A percentile compares a stretch with the other conserved stretches of the same genome.
Conservation (phyloP, 2,113 vertebrate species). For the Felis chaus region DNA sequence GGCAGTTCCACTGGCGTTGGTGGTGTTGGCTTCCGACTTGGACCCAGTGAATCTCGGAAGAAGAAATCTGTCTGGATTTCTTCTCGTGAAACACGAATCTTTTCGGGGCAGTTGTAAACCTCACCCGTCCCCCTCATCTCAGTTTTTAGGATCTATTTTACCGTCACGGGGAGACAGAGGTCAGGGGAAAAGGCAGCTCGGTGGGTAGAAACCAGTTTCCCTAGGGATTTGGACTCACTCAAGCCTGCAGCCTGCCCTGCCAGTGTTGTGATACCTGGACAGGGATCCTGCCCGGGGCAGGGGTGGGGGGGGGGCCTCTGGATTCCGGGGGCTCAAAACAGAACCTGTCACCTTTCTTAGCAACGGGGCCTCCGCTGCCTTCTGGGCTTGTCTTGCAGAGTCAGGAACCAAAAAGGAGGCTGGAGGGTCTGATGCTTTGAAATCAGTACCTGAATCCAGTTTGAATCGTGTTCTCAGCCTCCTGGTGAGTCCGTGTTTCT, state of each 20-base stretch:
- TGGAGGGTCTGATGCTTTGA: not conserved
- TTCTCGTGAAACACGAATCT: not conserved
- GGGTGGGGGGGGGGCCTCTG: rapidly evolving
- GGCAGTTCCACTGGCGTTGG: not conserved
- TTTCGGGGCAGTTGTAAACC: not conserved
- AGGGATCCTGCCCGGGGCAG: rapidly evolving
- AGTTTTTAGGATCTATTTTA: not conserved
- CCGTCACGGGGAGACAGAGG: not conserved
- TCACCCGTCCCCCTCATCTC: not conserved
- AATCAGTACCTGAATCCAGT: not conserved
- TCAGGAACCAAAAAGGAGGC: not conserved
- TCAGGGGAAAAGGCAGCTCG: not conserved
- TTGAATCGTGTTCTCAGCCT: not conserved
- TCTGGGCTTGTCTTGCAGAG: not conserved
- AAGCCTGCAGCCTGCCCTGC: not conserved
- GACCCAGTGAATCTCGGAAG: not conserved
- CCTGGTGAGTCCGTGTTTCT: not conserved
- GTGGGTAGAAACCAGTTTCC: not conserved
- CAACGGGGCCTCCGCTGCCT: not conserved
- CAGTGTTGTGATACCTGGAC: rapidly evolving
- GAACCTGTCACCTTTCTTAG: not conserved
- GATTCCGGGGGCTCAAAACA: not conserved
- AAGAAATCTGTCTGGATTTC: not conserved
- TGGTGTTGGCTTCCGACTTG: not conserved
- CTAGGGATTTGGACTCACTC: not conserved